Conservation (phyloP, 2,888 invertebrate genomes). For the Nomada hirtipes region DNA sequence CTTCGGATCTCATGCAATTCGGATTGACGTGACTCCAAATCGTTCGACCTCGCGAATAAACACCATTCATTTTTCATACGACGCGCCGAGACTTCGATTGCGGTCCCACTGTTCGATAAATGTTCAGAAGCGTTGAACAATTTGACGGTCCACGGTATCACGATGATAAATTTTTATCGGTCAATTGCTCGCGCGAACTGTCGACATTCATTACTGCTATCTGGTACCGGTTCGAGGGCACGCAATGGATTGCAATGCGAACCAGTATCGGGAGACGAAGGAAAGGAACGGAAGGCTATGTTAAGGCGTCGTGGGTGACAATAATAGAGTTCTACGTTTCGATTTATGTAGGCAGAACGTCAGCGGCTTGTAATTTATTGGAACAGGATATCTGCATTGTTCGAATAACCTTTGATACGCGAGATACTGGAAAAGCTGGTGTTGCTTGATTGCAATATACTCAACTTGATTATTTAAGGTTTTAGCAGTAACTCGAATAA, state of each 20-base stretch:
- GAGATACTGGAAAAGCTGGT: not conserved
- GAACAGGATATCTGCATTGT: conserved; percentile 3
- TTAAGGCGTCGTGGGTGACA: conserved; percentile 17
- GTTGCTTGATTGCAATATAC: not conserved
- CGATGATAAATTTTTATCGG: conserved; percentile 27
- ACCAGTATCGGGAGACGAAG: conserved; percentile 19
- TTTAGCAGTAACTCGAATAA: no score
- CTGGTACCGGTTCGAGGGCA: conserved; percentile 24
- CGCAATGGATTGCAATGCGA: conserved; percentile 26
- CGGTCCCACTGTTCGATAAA: not conserved
- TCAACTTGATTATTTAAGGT: not conserved
- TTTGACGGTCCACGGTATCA: conserved; percentile 3
- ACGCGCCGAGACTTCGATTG: not conserved
- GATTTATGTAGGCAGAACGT: conserved; percentile 10
- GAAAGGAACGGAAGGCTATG: conserved; percentile 33
- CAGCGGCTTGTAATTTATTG: conserved; percentile 11
- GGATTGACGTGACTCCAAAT: not conserved
- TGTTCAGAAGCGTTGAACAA: not conserved
- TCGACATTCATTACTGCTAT: conserved; percentile 21
- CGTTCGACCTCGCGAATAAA: not conserved
- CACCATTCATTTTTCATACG: not conserved
- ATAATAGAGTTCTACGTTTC: conserved; percentile 29
- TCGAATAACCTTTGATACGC: conserved; percentile 7
- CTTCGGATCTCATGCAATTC: not conserved
- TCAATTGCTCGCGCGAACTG: conserved; percentile 29